Evolutionary conservation across 1,140 invertebrate species (phyloP).

Genomic region (Lepidurus arcticus): DNA sequence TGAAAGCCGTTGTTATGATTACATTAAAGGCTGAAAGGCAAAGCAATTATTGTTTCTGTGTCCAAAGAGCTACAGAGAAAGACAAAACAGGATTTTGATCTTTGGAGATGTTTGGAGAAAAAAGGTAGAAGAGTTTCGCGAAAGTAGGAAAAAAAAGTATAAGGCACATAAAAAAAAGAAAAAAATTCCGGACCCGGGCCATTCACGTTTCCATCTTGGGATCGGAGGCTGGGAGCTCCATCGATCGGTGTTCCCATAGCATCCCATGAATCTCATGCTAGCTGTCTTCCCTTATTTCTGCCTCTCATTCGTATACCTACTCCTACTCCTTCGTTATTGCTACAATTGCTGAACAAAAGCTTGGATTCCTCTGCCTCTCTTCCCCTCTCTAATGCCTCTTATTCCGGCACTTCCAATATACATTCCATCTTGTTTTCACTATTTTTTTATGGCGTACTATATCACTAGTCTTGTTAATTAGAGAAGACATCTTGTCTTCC

Average conservation of each 20-base stretch:
- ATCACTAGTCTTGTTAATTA: too few species aligned
- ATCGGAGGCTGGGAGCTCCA: slow-evolving; percentile 17
- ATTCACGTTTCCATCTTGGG: slow-evolving; percentile 21
- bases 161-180: not conserved
- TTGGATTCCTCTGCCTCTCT: not conserved
- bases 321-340: not conserved
- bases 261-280: slow-evolving; percentile 1
- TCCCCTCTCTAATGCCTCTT: too few species aligned
- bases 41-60: not conserved
- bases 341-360: not conserved
- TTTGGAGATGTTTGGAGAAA: not conserved
- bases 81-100: not conserved
- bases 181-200: not conserved
- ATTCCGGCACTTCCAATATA: too few species aligned
- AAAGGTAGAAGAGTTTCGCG: not conserved
- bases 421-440: too few species aligned
- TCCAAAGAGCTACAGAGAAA: not conserved
- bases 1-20: not conserved
- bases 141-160: not conserved
- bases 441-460: too few species aligned
- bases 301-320: not conserved
- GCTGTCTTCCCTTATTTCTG: not conserved
- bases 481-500: too few species aligned
- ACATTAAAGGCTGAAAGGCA: not conserved
- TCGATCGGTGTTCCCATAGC: slow-evolving; percentile 2